Percentiles rank a stretch among this genome's conserved stretches.
Conservation (phyloP, 2,797 vertebrate species). For the Notamacropus eugenii region DNA sequence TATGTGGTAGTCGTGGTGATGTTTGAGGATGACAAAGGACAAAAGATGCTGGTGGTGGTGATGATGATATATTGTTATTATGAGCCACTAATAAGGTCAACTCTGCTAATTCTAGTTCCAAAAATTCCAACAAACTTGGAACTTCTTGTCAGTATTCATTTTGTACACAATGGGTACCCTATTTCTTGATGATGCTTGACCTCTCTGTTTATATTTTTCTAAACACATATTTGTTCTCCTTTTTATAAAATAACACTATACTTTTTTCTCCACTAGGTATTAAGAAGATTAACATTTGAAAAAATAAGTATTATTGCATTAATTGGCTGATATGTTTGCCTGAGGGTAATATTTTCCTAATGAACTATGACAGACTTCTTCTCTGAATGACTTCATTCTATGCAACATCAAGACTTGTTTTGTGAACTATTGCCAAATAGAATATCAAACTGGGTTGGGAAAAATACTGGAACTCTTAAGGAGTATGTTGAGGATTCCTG, state of each 20-base stretch:
- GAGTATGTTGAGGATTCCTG: slow-evolving; percentile 2
- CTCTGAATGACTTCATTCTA: slow-evolving; percentile 20
- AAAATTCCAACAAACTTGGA: background rate
- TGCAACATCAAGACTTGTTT: slow-evolving; percentile 17
- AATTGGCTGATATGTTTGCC: slow-evolving; percentile 29
- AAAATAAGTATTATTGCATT: slow-evolving; percentile 26
- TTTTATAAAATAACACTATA: slow-evolving; percentile 32
- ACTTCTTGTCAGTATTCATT: slow-evolving; percentile 21
- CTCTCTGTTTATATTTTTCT: slow-evolving; percentile 52
- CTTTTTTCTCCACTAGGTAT: background rate
- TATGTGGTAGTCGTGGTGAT: background rate
- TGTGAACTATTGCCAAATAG: slow-evolving; percentile 17
- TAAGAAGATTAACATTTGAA: slow-evolving; percentile 10
- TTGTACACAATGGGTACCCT: slow-evolving; percentile 11
- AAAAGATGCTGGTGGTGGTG: background rate
- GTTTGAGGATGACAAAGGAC: background rate
- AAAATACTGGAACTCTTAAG: slow-evolving; percentile 51
- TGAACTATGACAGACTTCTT: slow-evolving; percentile 19
- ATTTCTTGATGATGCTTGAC: slow-evolving; percentile 13
- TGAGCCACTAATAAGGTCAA: background rate
- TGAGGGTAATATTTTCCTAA: slow-evolving; percentile 20
- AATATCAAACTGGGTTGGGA: background rate
- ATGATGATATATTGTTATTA: background rate
- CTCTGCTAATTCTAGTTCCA: background rate
- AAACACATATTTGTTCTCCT: slow-evolving; percentile 54